A percentile compares a stretch with the other conserved stretches of the same genome.
Conservation (phyloP, 2,797 vertebrate species). For the Cichlasoma orientale region DNA sequence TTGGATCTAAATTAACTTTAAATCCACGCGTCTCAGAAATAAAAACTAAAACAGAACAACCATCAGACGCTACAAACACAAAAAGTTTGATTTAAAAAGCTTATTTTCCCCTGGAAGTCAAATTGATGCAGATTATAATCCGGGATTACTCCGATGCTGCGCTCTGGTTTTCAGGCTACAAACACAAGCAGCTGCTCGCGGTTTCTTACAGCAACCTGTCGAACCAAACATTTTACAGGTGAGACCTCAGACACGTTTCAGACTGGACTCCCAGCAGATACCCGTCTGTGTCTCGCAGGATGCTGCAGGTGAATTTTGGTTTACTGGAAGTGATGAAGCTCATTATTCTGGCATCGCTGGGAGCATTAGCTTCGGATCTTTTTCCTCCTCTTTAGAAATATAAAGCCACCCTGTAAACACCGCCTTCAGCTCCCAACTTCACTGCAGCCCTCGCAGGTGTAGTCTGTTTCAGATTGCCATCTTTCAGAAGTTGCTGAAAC, state of each 20-base stretch:
- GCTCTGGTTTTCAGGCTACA: background rate
- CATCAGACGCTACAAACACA: rapidly evolving
- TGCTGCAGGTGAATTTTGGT: background rate
- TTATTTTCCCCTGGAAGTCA: background rate
- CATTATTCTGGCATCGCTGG: background rate
- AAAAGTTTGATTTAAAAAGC: background rate
- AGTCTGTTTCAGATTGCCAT: background rate
- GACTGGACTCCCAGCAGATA: too few relatives aligned
- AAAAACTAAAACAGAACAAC: background rate
- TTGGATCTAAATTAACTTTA: background rate
- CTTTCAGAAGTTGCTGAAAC: background rate
- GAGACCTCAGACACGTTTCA: background rate
- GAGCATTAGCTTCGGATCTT: background rate
- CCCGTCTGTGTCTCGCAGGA: background rate
- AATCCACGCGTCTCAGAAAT: background rate
- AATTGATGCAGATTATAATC: too few relatives aligned
- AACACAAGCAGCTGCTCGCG: background rate
- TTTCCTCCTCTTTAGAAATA: rapidly evolving
- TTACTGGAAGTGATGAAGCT: background rate
- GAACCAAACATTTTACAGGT: background rate
- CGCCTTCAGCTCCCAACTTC: background rate
- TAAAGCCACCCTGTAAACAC: background rate
- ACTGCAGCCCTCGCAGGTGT: background rate
- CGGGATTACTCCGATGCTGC: too few relatives aligned
- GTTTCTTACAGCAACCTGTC: too few relatives aligned